These are phyloP conservation scores for Augochlorella aurata DNA, from an alignment of 2,888 invertebrate genomes.

Conservation along the genomic window DNA sequence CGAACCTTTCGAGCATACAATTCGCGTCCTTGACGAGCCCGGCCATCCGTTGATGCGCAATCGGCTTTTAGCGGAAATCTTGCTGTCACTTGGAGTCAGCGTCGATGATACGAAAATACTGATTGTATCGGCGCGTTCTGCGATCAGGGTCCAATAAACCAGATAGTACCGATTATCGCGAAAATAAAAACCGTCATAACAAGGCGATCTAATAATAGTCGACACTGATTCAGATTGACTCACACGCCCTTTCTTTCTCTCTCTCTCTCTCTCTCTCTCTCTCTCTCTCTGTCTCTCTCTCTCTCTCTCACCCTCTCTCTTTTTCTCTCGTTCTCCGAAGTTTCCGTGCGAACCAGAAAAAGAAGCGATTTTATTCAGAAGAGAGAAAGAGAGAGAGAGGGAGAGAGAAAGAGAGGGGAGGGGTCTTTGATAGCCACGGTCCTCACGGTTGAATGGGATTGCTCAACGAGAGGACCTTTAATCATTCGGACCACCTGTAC, in stretches of 20 bases:
- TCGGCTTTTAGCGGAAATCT: slow-evolving; percentile 3
- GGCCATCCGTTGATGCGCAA: slow-evolving; percentile 27
- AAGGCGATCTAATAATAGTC: not conserved
- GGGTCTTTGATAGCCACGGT: not conserved
- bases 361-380: not conserved
- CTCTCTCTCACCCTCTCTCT: too few species aligned
- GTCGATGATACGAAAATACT: slow-evolving; percentile 33
- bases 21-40: not conserved
- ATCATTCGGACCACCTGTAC: slow-evolving; percentile 69
- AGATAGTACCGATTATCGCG: slow-evolving; percentile 5
- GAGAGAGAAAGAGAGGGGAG: not conserved
- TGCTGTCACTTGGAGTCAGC: slow-evolving; percentile 15
- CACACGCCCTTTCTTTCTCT: not conserved
- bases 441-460: slow-evolving; percentile 7
- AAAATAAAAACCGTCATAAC: slow-evolving; percentile 1
- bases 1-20: not conserved
- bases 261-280: not conserved
- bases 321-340: not conserved
- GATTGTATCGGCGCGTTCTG: slow-evolving; percentile 45
- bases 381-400: not conserved
- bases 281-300: not conserved
- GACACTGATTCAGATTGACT: slow-evolving; percentile 1
- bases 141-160: slow-evolving; percentile 51
- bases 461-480: slow-evolving; percentile 42
- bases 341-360: not conserved